Base-by-base conservation (phyloP, 2,888 invertebrate genomes). In the Phrixothrix hirtus region DNA sequence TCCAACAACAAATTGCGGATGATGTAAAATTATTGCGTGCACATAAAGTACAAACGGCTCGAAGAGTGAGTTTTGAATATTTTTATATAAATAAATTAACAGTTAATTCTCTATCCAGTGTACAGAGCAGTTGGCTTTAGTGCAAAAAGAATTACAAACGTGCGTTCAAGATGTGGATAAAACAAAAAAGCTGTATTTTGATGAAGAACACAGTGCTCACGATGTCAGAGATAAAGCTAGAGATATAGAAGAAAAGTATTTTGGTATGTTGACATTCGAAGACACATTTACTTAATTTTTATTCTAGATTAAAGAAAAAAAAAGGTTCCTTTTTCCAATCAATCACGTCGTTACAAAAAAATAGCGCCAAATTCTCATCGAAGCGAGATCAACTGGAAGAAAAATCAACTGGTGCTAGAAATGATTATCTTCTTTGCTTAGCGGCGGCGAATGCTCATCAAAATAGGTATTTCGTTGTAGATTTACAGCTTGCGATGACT, bases 291-390 rank as follows among this genome's bases (percentile, higher is more conserved):
- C 31, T 27, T 31, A 25, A 5, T 17, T 26, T 37, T 6, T 14
- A n/a, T 72, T 76, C 57, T 75, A 92, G 92, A 74, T 78, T 96
- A 63, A 95, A 94, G 79, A 93, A 94, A 82, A 95, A 95, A 80
- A 95, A 95, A 68, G 95, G 95, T 12, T 94, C 95, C 3, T 92
- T 96, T 77, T 96, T 96, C 77, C 94, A 95, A 76, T 95, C 95
- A 6, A 91, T 96, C 68, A 92, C 95, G 5, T 94, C 95, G 48
- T 81, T 97, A 63, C 96, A 97, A 75, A 95, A 95, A 78, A 95
- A 95, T 75, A 95, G 95, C 76, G 93, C 94, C n/a, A 95, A 96
- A 79, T 95, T 95, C 32, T 91, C 92, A 4, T 87, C 91, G 1
- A 89, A 94, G 68, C 85, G 92, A 57, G 95, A 96, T 69, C 87